Base-by-base conservation (phyloP, 2,113 vertebrate genomes). In the Corapipo altera region DNA sequence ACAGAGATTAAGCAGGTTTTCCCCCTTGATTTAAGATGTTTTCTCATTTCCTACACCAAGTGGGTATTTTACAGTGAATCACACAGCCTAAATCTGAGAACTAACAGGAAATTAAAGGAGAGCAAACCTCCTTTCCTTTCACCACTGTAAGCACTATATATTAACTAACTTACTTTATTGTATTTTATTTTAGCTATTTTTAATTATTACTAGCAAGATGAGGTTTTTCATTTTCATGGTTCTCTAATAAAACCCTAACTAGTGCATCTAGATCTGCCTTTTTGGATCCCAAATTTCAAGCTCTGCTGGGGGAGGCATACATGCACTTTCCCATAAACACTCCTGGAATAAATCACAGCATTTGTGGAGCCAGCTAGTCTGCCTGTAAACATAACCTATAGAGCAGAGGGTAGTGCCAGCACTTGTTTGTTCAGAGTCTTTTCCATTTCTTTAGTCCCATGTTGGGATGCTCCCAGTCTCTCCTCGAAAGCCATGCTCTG, bases 181-280 rank as follows among this genome's bases (percentile, higher is more conserved):
- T 3, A 8, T 80, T 87, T 37, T 41, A 51, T 80, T 84, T 72
- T 21, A 44, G 37, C 18, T 65, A 3, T 43, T 81, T 59, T 59
- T 28, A 6, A 17, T 21, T 11, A 58, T 37, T 80, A 15, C 24
- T 37, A 72, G 58, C 6, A 30, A 41, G 28, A 13, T 26, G 43
- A 48, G 44, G 1, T 1, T 0, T 35, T 43, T 51, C 21, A 5
- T 62, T 85, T 75, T 75, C 52, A 26, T 66, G 0, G 0, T 24
- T 90, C 58, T 62, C 32, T 70, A 26, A 32, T 32, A 64, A 41
- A 64, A 41, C 6, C 26, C n/a, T 1, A 54, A 16, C 12, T 28
- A 11, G 20, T 24, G 27, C 26, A 30, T 13, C 27, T 33, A 28
- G 32, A 22, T 59, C 24, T 86, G 39, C 14, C 52, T 71, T 58